These are phyloP conservation scores for Brachionus asplanchnoidis DNA, from an alignment of 1,140 invertebrate genomes.

Conservation along the genomic window DNA sequence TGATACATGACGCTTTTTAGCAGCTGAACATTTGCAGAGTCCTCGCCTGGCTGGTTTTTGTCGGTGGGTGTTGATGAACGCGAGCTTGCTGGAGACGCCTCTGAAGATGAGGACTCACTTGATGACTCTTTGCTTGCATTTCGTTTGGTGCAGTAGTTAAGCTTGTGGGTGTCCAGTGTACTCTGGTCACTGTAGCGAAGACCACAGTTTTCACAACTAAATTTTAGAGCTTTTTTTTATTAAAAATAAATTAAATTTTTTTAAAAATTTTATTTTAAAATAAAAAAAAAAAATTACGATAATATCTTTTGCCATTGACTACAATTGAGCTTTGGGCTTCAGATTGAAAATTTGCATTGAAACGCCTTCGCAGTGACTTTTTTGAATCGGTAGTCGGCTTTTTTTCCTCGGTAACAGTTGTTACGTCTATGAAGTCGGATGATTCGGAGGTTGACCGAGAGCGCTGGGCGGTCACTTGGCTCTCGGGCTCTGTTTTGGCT, in stretches of 20 bases:
- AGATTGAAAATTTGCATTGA: not conserved
- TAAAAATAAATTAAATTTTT: not conserved
- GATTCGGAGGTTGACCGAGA: not conserved
- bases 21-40: slow-evolving; percentile 33
- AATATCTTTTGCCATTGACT: slow-evolving; percentile 20
- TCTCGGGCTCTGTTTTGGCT: not conserved
- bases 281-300: not conserved
- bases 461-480: not conserved
- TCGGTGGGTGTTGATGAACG: not conserved
- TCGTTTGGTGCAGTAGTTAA: slow-evolving; percentile 25
- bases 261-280: not conserved
- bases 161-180: slow-evolving; percentile 13
- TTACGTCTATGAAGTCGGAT: not conserved
- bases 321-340: slow-evolving; percentile 12
- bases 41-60: not conserved
- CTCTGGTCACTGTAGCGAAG: slow-evolving; percentile 32
- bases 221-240: not conserved
- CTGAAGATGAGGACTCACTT: not conserved
- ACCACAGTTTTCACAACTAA: slow-evolving; percentile 37
- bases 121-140: not conserved
- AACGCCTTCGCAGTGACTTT: not conserved
- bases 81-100: not conserved
- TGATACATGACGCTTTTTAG: slow-evolving; percentile 59
- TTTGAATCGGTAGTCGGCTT: not conserved
- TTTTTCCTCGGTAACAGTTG: not conserved